Evolutionary conservation across 2,888 invertebrate species (phyloP).

Genomic region (Pristionchus exspectatus): DNA sequence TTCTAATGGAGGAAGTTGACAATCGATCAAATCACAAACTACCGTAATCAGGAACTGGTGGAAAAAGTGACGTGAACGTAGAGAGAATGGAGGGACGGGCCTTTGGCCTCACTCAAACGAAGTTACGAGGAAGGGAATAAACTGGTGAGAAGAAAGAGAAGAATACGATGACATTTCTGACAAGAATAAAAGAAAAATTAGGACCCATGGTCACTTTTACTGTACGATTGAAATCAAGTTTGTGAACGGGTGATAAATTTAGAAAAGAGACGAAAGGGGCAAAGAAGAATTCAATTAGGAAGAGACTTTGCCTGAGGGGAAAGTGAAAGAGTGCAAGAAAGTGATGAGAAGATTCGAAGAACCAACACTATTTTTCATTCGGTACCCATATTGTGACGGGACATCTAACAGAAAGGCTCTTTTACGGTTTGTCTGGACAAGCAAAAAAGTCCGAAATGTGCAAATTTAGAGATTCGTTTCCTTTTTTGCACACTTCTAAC

Average conservation of each 20-base stretch:
- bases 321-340: constrained; percentile 3
- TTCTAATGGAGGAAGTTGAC: neutral
- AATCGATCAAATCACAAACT: neutral
- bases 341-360: neutral
- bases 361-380: neutral
- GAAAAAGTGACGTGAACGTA: constrained; percentile 20
- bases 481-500: neutral
- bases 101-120: neutral
- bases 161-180: neutral
- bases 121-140: constrained; percentile 35
- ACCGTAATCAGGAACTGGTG: constrained; percentile 6
- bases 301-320: neutral
- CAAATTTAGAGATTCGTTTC: neutral
- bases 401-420: neutral
- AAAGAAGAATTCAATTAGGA: neutral
- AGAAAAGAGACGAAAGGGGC: neutral
- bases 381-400: neutral
- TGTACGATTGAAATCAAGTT: neutral
- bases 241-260: constrained; percentile 1
- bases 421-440: neutral
- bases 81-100: neutral
- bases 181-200: neutral
- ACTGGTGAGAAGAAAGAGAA: constrained; percentile 16
- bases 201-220: neutral
- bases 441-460: neutral